Percentiles rank a stretch among this genome's conserved stretches.
Evolutionary conservation across 2,888 invertebrate genomes (phyloP).

Genomic region (Plebejus anna): DNA sequence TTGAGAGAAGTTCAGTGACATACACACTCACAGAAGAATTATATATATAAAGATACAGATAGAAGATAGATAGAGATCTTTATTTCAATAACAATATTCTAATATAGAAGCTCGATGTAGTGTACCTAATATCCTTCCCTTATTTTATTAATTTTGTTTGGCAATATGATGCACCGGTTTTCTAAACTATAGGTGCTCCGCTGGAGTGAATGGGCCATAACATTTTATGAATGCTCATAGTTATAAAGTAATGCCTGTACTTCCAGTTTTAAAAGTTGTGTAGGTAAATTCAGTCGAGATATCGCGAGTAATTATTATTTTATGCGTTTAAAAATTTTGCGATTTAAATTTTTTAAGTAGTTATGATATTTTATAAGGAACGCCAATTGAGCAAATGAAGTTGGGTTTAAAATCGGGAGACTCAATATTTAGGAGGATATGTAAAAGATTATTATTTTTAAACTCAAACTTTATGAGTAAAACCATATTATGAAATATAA

Average conservation of each 20-base stretch:
- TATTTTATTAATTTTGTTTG: conserved; percentile 68
- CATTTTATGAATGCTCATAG: conserved; percentile 61
- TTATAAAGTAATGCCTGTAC: conserved; percentile 11
- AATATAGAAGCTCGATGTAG: conserved; percentile 23
- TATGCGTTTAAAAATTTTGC: neutral
- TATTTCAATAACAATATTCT: neutral
- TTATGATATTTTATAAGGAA: too few species aligned
- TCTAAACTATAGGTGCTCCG: conserved; percentile 63
- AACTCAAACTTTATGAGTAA: neutral
- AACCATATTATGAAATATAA: neutral
- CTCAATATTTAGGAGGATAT: too few species aligned
- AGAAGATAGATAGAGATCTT: neutral
- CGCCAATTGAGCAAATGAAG: too few species aligned
- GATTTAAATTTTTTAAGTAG: neutral
- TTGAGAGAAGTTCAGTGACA: too few species aligned
- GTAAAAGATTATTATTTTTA: neutral
- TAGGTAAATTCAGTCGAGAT: neutral
- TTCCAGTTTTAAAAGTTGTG: neutral
- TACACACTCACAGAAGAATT: too few species aligned
- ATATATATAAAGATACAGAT: too few species aligned
- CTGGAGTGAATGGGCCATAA: conserved; percentile 67
- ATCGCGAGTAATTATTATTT: neutral
- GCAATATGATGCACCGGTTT: conserved; percentile 72
- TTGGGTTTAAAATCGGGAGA: too few species aligned
- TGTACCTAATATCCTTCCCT: conserved; percentile 39